Base-by-base conservation (phyloP, 2,113 vertebrate genomes). In the Camelus dromedarius region DNA sequence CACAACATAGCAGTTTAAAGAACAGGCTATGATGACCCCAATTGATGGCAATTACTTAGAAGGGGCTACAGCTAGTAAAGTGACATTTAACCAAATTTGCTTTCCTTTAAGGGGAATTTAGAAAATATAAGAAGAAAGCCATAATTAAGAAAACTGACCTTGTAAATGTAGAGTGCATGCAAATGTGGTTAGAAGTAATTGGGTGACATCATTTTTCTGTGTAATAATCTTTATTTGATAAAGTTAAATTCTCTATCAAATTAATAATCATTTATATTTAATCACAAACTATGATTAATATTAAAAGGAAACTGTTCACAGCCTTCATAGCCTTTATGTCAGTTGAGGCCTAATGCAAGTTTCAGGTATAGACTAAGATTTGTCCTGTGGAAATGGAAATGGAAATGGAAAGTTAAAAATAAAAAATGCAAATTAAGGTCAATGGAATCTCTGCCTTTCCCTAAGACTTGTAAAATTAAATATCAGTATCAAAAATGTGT, bases 391-490 rank as follows among this genome's bases (percentile, higher is more conserved):
- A 79, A 91, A 24, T 90, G 16, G 1, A 79, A 91, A 24, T 90
- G 16, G 1, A 89, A 89, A 87, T 92, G 3, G 19, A 50, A 89
- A 90, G 50, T 69, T 58, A 26, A 72, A 82, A 46, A 81, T 26
- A 32, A 86, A 87, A 82, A 46, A 81, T 26, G 32, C 81, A 87
- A 96, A 96, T 60, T 50, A 60, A 69, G 14, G 2, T 94, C 35
- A 93, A 16, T 73, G 1, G 8, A 64, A 67, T 79, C 15, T 30
- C 54, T 89, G 35, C 22, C 4, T 79, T 92, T 86, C 24, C 64
- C 15, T 73, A 86, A 89, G 24, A 24, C 4, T 48, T 85, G 3
- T 42, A 64, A 32, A 69, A 83, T 96, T 64, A 46, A 62, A 93
- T 70, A 84, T 94, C 6, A 73, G 6, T 46, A 67, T 54, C 32